phyloP scores from a whole-genome alignment of 2,113 vertebrate genomes.

The Henicopernis longicauda region DNA sequence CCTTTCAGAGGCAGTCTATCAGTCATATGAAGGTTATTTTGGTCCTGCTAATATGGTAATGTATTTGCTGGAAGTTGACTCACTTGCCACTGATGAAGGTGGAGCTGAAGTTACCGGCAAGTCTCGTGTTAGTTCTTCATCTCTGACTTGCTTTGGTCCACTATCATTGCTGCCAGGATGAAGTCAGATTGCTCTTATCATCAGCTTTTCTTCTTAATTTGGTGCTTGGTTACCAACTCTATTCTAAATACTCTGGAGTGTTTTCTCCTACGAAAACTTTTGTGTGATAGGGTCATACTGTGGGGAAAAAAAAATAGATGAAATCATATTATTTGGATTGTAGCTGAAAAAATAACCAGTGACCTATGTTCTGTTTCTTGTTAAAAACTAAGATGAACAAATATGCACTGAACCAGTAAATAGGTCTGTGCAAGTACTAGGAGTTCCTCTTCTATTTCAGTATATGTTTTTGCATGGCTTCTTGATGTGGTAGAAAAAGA shows the following conservation, averaged over 20 bases:
- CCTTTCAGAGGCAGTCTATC: background rate
- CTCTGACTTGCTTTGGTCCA: slow-evolving; percentile 9
- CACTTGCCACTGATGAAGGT: background rate
- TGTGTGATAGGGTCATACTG: background rate
- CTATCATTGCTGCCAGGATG: background rate
- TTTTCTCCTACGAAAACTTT: background rate
- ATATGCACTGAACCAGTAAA: background rate
- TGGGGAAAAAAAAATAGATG: background rate
- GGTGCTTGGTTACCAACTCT: background rate
- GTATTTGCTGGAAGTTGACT: background rate
- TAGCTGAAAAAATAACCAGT: background rate
- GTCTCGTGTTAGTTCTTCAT: background rate
- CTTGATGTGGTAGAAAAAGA: background rate
- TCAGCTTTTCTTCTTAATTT: background rate
- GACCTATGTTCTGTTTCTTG: background rate
- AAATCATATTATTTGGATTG: background rate
- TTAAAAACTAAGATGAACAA: slow-evolving; percentile 1
- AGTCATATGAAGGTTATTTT: background rate
- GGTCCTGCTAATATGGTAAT: background rate
- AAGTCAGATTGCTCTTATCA: background rate
- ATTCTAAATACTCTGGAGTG: background rate
- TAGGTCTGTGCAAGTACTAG: background rate
- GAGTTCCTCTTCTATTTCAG: background rate
- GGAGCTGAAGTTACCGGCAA: background rate
- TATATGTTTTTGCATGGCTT: background rate